Percentiles rank a stretch among this genome's conserved stretches.
Conservation (phyloP, 2,113 vertebrate genomes). For the Ophthalmolycus amberensis region DNA sequence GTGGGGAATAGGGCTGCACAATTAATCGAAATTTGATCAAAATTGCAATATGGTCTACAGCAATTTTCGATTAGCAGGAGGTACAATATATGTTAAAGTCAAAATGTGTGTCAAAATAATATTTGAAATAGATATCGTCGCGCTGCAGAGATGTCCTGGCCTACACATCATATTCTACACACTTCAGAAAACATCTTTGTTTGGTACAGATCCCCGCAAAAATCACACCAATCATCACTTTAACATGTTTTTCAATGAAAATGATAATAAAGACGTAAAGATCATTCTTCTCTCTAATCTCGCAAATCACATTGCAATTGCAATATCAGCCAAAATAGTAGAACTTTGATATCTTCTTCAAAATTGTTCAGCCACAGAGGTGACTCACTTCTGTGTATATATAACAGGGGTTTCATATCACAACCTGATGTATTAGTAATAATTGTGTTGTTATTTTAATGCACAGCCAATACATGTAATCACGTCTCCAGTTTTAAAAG, state of each 20-base stretch:
- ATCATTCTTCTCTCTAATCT: background rate
- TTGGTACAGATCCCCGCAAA: too few relatives aligned
- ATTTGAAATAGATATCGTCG: too few relatives aligned
- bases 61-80: too few relatives aligned
- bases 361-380: too few relatives aligned
- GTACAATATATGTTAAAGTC: too few relatives aligned
- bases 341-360: too few relatives aligned
- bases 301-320: background rate
- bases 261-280: background rate
- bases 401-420: background rate
- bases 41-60: background rate
- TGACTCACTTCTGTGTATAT: background rate
- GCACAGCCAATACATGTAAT: background rate
- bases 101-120: too few relatives aligned
- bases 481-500: background rate
- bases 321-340: background rate
- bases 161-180: too few relatives aligned
- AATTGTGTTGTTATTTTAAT: background rate
- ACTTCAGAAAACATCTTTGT: too few relatives aligned
- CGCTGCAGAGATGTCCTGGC: too few relatives aligned
- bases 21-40: background rate
- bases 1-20: background rate
- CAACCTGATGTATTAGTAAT: background rate
- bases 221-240: background rate
- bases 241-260: background rate